phyloP scores from a whole-genome alignment of 2,797 vertebrate species.

The Poeciliopsis paucimaculata region DNA sequence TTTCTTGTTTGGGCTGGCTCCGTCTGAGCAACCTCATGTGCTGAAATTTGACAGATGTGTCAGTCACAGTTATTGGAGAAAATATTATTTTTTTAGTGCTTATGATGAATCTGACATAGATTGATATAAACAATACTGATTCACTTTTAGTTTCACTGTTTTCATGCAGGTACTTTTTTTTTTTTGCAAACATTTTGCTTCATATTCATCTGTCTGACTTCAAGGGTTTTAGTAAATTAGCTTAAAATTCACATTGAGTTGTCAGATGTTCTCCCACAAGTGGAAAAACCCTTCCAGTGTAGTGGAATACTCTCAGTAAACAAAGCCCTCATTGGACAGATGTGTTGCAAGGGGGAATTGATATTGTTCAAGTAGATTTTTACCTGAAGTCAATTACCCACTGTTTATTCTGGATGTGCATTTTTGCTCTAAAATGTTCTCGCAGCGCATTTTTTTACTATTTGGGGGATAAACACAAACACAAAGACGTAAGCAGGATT shows the following conservation, averaged over 20 bases:
- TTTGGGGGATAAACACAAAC: conserved; percentile 3
- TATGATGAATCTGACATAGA: neutral
- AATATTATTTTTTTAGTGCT: neutral
- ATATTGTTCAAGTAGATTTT: conserved; percentile 18
- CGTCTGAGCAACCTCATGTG: conserved; percentile 39
- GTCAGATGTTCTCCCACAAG: conserved; percentile 23
- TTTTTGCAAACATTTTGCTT: neutral
- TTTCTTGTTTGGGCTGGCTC: conserved; percentile 14
- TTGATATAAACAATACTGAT: neutral
- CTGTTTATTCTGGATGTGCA: conserved; percentile 5
- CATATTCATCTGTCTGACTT: conserved; percentile 1
- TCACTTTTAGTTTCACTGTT: neutral
- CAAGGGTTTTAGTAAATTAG: conserved; percentile 19
- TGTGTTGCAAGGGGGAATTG: conserved; percentile 13
- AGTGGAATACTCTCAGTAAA: conserved; percentile 41
- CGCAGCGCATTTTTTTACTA: neutral
- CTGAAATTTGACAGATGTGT: conserved; percentile 40
- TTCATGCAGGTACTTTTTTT: neutral
- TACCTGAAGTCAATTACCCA: conserved; percentile 9
- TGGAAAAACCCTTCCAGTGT: conserved; percentile 36
- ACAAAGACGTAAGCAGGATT: neutral
- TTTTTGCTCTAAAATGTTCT: conserved; percentile 4
- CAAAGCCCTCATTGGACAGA: conserved; percentile 39
- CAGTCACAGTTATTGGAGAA: neutral
- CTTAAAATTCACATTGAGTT: conserved; percentile 14